Conservation (phyloP, 2,888 invertebrate species). For the Merodon equestris region DNA sequence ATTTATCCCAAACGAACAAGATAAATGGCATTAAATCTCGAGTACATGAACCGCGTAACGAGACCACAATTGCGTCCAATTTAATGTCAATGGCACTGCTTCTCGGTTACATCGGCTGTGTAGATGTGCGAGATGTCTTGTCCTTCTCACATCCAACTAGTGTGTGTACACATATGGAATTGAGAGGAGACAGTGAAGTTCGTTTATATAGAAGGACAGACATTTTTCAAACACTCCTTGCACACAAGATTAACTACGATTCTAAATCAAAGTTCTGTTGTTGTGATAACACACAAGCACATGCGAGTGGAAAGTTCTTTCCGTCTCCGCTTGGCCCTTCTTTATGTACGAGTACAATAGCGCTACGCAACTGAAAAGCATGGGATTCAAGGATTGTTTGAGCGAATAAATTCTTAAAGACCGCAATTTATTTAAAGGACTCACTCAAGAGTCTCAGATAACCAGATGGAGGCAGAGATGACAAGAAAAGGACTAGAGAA, state of each 20-base stretch:
- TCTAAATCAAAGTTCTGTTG: constrained; percentile 67
- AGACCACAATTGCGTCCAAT: constrained; percentile 68
- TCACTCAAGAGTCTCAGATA: constrained; percentile 45
- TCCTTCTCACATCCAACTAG: constrained; percentile 14
- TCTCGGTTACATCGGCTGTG: constrained; percentile 19
- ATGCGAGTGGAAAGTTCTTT: constrained; percentile 43
- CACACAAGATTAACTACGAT: constrained; percentile 63
- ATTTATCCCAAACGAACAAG: constrained; percentile 66
- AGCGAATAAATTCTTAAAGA: constrained; percentile 66
- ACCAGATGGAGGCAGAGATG: neutral
- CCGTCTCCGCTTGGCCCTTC: neutral
- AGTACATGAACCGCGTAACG: constrained; percentile 68
- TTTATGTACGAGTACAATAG: neutral
- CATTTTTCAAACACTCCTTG: constrained; percentile 63
- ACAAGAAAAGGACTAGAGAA: constrained; percentile 23
- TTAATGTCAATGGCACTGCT: constrained; percentile 62
- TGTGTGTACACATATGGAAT: neutral
- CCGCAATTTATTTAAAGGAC: constrained; percentile 66
- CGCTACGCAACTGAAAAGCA: neutral
- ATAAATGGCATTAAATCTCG: constrained; percentile 67
- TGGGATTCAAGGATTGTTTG: constrained; percentile 23
- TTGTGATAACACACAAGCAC: constrained; percentile 61
- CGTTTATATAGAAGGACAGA: constrained; percentile 1
- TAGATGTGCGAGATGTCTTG: too few species aligned
- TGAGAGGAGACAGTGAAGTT: neutral